Conservation (phyloP, 2,888 invertebrate species). For the Bibio marci region DNA sequence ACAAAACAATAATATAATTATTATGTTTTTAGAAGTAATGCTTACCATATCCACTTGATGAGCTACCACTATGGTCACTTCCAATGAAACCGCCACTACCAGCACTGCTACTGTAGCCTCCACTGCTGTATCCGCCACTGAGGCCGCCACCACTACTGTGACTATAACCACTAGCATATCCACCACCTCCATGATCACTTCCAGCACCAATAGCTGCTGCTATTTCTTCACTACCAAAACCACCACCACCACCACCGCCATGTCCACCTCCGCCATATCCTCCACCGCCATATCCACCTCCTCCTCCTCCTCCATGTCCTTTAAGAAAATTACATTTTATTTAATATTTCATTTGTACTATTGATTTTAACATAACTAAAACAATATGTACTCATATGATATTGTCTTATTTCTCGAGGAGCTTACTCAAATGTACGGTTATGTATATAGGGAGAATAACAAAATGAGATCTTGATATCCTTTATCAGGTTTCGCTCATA, state of each 20-base stretch:
- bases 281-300: neutral
- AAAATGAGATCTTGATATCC: too few species aligned
- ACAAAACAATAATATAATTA: too few species aligned
- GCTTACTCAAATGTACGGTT: too few species aligned
- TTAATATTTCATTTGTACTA: too few species aligned
- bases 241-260: neutral
- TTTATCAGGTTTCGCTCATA: too few species aligned
- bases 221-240: neutral
- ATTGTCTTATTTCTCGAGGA: too few species aligned
- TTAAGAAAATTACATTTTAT: too few species aligned
- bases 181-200: neutral
- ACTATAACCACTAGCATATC: slow-evolving; percentile 1
- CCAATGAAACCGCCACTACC: neutral
- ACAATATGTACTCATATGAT: too few species aligned
- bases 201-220: neutral
- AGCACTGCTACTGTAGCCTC: neutral
- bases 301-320: neutral
- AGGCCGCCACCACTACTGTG: neutral
- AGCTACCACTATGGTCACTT: neutral
- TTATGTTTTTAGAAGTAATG: too few species aligned
- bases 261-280: neutral
- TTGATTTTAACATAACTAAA: too few species aligned
- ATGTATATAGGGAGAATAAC: too few species aligned
- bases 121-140: neutral
- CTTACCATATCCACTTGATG: neutral